These are phyloP conservation scores for Syritta pipiens DNA, from an alignment of 2,888 invertebrate genomes.

Conservation along the genomic window DNA sequence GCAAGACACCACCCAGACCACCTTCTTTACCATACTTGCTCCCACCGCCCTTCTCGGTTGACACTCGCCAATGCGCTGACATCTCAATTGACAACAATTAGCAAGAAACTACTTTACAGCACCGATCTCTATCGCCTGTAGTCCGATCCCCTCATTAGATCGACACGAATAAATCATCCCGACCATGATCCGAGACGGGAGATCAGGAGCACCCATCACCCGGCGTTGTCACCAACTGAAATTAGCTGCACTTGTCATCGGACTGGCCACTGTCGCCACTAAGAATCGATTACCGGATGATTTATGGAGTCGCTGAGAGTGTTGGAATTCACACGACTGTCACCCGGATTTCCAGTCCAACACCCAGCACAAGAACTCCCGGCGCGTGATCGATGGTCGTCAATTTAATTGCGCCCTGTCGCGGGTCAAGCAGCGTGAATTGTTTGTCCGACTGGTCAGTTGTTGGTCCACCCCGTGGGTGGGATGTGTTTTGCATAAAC, in stretches of 20 bases:
- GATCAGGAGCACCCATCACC: slow-evolving; percentile 1
- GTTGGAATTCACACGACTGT: slow-evolving; percentile 58
- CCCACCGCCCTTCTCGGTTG: too few species aligned
- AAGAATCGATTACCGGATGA: slow-evolving; percentile 39
- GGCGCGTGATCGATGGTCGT: slow-evolving; percentile 59
- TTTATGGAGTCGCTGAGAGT: slow-evolving; percentile 55
- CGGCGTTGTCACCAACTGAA: slow-evolving; percentile 7
- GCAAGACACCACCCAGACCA: too few species aligned
- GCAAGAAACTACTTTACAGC: slow-evolving; percentile 13
- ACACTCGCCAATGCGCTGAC: too few species aligned
- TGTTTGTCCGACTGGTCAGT: slow-evolving; percentile 23
- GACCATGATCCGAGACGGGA: neutral
- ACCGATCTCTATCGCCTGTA: slow-evolving; percentile 43
- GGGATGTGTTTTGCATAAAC: slow-evolving; percentile 54
- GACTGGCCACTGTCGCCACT: slow-evolving; percentile 18
- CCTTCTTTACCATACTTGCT: too few species aligned
- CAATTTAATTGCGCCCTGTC: slow-evolving; percentile 53
- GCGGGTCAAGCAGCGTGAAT: slow-evolving; percentile 40
- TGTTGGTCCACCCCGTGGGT: slow-evolving; percentile 47
- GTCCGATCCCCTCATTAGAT: slow-evolving; percentile 52
- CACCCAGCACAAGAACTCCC: slow-evolving; percentile 29
- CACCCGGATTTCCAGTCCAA: slow-evolving; percentile 52
- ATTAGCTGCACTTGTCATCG: slow-evolving; percentile 58
- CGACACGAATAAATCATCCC: slow-evolving; percentile 48
- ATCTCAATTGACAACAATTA: slow-evolving; percentile 44